phyloP scores from a whole-genome alignment of 2,113 vertebrate species.

The Myrmecobius fasciatus region DNA sequence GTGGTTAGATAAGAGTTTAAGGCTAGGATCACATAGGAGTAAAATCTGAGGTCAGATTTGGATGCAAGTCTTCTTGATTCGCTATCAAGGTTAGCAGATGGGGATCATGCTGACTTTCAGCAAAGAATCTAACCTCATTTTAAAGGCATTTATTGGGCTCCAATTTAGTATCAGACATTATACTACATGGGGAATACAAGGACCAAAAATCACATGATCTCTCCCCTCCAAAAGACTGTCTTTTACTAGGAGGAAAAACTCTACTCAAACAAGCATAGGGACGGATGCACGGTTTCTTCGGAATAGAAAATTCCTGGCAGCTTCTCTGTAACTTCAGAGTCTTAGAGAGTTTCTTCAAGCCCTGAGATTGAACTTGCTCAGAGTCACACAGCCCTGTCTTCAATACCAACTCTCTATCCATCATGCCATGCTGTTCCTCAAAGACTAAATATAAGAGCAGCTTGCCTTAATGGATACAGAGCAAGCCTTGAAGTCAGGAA shows the following conservation, averaged over 20 bases:
- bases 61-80: neutral
- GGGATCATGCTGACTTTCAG: neutral
- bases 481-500: neutral
- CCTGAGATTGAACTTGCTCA: too few relatives aligned
- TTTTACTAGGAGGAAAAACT: neutral
- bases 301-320: neutral
- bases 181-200: neutral
- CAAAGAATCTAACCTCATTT: neutral
- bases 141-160: neutral
- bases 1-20: neutral
- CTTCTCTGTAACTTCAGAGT: too few relatives aligned
- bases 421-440: too few relatives aligned
- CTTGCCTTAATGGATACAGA: neutral
- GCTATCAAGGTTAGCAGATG: neutral
- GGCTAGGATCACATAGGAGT: neutral
- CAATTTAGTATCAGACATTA: neutral
- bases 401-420: neutral
- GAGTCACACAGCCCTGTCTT: neutral
- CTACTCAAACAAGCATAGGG: neutral
- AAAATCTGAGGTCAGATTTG: neutral
- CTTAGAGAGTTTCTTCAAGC: too few relatives aligned
- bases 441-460: neutral
- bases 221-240: neutral
- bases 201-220: neutral
- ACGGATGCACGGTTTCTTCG: neutral